Evolutionary conservation across 2,888 invertebrate species (phyloP), one percentile per base, ranked within the genome.

Genomic region (Mythimna lalbum): DNA sequence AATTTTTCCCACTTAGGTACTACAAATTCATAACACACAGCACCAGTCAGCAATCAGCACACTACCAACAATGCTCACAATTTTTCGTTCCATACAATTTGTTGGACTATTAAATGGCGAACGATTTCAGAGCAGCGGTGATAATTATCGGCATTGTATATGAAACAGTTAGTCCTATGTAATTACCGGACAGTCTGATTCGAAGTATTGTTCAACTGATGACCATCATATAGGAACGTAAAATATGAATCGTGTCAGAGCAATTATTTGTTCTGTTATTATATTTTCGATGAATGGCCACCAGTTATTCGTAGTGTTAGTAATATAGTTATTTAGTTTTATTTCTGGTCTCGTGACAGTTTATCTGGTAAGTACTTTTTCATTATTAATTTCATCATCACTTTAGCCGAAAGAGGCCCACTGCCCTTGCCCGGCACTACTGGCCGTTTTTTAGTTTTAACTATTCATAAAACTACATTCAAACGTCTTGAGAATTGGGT

Each of bases 121-220:
- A 88, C 91, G 90, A 92, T 94, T 94, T 92, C 92, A 93, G 94
- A 63, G 91, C 90, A 92, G 81, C 88, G 84, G 91, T 91, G 91
- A 89, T 93, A 95, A 95, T 95, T 95, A 94, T 94, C 90, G 90
- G 90, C 91, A 94, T 95, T 94, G 95, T 94, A 89, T 90, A 93
- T 90, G 93, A 93, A 94, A 93, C 92, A 93, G 93, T 93, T 92
- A 93, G 90, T 89, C 91, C 90, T 88, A 89, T 88, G 87, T 91
- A 94, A 94, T 94, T 94, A 94, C 92, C 84, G 82, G 81, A 84
- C 88, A 88, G 85, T 81, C 90, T 93, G 94, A 94, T 94, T 95
- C 93, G 91, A 88, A 86, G 92, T 88, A 95, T 95, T 95, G 95
- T 95, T 95, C 94, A 93, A 92, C 93, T 90, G 89, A 92, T 89